A percentile compares a stretch with the other conserved stretches of the same genome.
Conservation (phyloP, 2,113 vertebrate genomes). For the Dicentrarchus labrax region DNA sequence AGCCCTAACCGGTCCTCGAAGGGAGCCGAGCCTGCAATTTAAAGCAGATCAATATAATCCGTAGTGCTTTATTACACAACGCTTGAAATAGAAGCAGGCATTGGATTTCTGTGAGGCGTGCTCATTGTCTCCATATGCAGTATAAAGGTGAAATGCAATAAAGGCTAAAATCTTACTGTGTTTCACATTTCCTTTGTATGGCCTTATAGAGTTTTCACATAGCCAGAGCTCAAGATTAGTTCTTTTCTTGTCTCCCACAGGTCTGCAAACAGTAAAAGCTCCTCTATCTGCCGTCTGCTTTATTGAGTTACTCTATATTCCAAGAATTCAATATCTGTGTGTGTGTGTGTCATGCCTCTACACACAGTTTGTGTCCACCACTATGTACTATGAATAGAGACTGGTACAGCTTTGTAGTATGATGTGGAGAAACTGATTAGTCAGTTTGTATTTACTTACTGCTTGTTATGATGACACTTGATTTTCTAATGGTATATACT, state of each 20-base stretch:
- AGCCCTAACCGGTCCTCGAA: constrained; percentile 13
- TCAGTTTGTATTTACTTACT: not conserved
- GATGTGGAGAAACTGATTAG: constrained; percentile 15
- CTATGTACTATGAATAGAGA: constrained; percentile 2
- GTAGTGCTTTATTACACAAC: constrained; percentile 27
- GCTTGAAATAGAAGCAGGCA: constrained; percentile 52
- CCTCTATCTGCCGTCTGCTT: constrained; percentile 43
- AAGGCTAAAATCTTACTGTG: not conserved
- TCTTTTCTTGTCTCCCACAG: constrained; percentile 43
- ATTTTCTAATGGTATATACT: not conserved
- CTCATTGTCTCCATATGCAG: constrained; percentile 8
- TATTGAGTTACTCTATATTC: constrained; percentile 30
- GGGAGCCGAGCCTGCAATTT: constrained; percentile 53
- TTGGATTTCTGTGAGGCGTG: constrained; percentile 16
- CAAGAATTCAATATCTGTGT: constrained; percentile 36
- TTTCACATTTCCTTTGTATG: constrained; percentile 34
- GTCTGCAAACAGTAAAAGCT: constrained; percentile 47
- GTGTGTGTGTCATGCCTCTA: not conserved
- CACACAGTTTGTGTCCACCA: constrained; percentile 8
- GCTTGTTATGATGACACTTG: not conserved
- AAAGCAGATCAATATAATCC: constrained; percentile 59
- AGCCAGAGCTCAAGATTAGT: constrained; percentile 14
- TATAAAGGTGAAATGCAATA: constrained; percentile 14
- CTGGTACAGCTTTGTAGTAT: not conserved
- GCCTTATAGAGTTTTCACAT: constrained; percentile 9